These are phyloP conservation scores for Pitta sordida DNA, from an alignment of 2,113 vertebrate species.

Conservation along the genomic window DNA sequence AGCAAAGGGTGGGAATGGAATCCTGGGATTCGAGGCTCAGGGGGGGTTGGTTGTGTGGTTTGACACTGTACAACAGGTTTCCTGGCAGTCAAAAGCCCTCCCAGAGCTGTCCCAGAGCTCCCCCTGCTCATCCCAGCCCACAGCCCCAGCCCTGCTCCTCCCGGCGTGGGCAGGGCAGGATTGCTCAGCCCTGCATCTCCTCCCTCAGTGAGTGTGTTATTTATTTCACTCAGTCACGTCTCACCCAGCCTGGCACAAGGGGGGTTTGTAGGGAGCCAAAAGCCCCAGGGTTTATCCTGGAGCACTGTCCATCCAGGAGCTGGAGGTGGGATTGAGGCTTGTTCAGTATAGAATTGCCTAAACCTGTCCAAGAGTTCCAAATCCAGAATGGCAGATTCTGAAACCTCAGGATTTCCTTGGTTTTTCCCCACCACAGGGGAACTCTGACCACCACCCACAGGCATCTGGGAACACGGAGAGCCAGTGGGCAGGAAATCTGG, in stretches of 20 bases:
- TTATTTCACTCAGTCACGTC: fast-evolving
- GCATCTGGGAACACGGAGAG: fast-evolving
- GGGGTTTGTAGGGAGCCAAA: neutral
- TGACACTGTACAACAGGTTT: fast-evolving
- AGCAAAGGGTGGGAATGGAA: fast-evolving
- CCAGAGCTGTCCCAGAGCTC: neutral
- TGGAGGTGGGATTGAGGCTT: fast-evolving
- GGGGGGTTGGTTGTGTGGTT: neutral
- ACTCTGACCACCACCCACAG: too few relatives aligned
- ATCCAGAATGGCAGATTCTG: fast-evolving
- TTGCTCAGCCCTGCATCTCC: neutral
- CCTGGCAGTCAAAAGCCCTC: neutral
- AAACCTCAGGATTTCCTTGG: neutral
- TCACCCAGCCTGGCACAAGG: neutral
- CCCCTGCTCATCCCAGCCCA: neutral
- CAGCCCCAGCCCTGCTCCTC: neutral
- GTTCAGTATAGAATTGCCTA: fast-evolving
- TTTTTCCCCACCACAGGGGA: neutral
- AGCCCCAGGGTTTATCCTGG: neutral
- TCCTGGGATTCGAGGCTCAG: fast-evolving
- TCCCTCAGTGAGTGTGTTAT: fast-evolving
- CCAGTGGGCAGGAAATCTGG: neutral
- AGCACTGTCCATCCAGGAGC: neutral
- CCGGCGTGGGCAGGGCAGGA: fast-evolving
- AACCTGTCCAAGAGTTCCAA: neutral